Evolutionary conservation across 2,113 vertebrate genomes (phyloP).

Genomic region (Steatornis caripensis): DNA sequence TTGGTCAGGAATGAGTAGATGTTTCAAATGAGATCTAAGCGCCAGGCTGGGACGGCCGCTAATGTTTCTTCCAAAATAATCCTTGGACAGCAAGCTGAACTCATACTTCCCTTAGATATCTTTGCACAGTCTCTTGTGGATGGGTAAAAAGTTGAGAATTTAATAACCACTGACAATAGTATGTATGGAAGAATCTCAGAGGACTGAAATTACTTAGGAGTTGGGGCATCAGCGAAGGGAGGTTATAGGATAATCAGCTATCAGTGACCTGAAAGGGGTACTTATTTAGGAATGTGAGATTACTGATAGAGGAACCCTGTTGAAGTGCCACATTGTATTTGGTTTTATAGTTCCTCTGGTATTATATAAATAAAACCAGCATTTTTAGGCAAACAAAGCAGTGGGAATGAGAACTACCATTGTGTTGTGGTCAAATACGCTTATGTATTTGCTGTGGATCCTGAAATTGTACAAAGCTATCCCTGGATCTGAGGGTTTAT

Average conservation of each 20-base stretch:
- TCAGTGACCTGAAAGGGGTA: not conserved
- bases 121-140: slow-evolving; percentile 49
- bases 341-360: not conserved
- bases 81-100: slow-evolving; percentile 65
- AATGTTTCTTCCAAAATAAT: slow-evolving; percentile 74
- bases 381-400: not conserved
- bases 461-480: not conserved
- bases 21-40: slow-evolving; percentile 76
- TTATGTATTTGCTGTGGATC: not conserved
- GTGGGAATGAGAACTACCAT: not conserved
- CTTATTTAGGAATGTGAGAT: slow-evolving; percentile 26
- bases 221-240: not conserved
- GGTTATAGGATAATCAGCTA: slow-evolving; percentile 25
- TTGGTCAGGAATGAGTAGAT: slow-evolving; percentile 86
- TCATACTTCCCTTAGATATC: slow-evolving; percentile 59
- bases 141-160: slow-evolving; percentile 55
- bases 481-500: not conserved
- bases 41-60: slow-evolving; percentile 69
- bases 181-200: slow-evolving; percentile 25
- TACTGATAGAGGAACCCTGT: not conserved
- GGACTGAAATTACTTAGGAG: not conserved
- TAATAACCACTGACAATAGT: slow-evolving; percentile 53
- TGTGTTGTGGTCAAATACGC: not conserved
- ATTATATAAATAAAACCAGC: not conserved
- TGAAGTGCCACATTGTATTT: not conserved